Conservation (phyloP, 2,888 invertebrate genomes). For the Malthinus seriepunctatus region DNA sequence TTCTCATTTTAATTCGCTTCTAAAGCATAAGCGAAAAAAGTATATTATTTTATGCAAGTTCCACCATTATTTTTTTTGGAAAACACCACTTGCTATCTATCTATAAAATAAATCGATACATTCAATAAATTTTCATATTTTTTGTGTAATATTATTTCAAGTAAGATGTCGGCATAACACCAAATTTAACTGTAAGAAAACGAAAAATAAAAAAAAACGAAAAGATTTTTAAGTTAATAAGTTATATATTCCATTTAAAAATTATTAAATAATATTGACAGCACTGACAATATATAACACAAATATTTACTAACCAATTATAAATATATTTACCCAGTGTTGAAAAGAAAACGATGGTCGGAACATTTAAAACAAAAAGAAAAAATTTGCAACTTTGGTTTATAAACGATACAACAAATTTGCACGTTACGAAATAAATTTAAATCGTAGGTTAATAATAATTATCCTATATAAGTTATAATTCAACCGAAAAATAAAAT, state of each 20-base stretch:
- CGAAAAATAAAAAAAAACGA: slow-evolving; percentile 24
- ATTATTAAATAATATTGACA: slow-evolving; percentile 33
- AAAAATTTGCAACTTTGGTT: background rate
- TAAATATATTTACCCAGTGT: slow-evolving; percentile 18
- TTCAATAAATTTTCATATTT: background rate
- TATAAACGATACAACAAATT: background rate
- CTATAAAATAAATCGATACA: slow-evolving; percentile 16
- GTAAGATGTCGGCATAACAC: background rate
- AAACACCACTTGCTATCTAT: slow-evolving; percentile 28
- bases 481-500: too few species aligned
- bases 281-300: slow-evolving; percentile 33
- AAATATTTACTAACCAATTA: slow-evolving; percentile 21
- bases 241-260: slow-evolving; percentile 29
- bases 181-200: background rate
- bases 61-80: slow-evolving; percentile 21
- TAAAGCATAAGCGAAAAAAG: slow-evolving; percentile 49
- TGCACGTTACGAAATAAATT: background rate
- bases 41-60: slow-evolving; percentile 33
- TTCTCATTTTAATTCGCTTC: slow-evolving; percentile 44
- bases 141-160: background rate
- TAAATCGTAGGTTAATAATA: background rate
- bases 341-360: slow-evolving; percentile 20
- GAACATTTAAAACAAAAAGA: background rate
- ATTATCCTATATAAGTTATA: background rate
- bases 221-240: slow-evolving; percentile 33